A percentile compares a stretch with the other conserved stretches of the same genome.
Evolutionary conservation across 37 sponge, comb jelly and placozoan genomes (phyloP).

Genomic region (Lycopodina hypogea): DNA sequence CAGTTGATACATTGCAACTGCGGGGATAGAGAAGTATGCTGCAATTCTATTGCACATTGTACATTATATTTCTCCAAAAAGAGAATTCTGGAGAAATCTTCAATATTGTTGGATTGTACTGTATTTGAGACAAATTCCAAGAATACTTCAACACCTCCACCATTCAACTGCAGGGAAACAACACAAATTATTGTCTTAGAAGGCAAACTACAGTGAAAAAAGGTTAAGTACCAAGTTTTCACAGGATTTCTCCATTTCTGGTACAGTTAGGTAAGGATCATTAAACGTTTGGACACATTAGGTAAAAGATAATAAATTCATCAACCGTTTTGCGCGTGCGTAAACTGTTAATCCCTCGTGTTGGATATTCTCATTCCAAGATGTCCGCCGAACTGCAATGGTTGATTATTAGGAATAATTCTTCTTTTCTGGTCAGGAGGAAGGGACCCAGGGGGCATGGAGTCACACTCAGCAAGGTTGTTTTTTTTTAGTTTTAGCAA

Average conservation of each 20-base stretch:
- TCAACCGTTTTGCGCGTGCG: conserved; percentile 22
- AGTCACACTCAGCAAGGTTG: conserved; percentile 55
- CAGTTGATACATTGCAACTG: too few species aligned
- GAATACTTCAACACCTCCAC: conserved; percentile 23
- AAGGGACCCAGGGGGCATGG: conserved; percentile 30
- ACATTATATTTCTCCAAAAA: conserved; percentile 28
- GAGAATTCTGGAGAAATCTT: not conserved
- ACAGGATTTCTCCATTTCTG: conserved; percentile 6
- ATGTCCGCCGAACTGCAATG: conserved; percentile 75
- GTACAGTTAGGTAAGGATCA: not conserved
- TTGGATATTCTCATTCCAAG: too few species aligned
- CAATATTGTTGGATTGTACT: not conserved
- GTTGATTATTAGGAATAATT: conserved; percentile 62
- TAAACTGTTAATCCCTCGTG: not conserved
- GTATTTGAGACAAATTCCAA: conserved; percentile 10
- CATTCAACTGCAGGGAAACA: conserved; percentile 2
- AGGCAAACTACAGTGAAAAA: not conserved
- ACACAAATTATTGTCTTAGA: not conserved
- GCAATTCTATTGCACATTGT: not conserved
- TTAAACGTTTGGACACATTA: not conserved
- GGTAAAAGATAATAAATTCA: not conserved
- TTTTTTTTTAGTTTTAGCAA: not conserved
- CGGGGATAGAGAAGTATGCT: too few species aligned
- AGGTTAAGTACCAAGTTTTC: not conserved
- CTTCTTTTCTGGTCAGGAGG: conserved; percentile 59